A percentile compares a stretch with the other conserved stretches of the same genome.
Evolutionary conservation across 2,113 vertebrate genomes (phyloP).

Genomic region (Alectura lathami): DNA sequence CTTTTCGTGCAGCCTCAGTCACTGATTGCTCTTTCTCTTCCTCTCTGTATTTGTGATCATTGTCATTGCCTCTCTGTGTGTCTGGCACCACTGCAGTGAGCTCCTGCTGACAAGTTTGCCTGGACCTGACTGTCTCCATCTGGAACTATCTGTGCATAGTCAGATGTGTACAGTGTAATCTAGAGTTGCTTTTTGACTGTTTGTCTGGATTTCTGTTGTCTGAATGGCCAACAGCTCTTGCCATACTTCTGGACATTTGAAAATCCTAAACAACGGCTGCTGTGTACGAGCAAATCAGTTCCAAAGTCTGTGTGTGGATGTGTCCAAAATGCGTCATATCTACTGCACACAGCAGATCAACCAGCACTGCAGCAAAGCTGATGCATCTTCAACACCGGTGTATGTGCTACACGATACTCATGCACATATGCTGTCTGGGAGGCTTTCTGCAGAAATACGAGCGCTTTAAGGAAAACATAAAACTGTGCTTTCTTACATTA

Average conservation of each 20-base stretch:
- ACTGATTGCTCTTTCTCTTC: not conserved
- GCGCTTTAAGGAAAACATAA: not conserved
- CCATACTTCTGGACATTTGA: not conserved
- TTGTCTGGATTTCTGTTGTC: not conserved
- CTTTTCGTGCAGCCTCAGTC: not conserved
- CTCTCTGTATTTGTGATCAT: not conserved
- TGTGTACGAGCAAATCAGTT: not conserved
- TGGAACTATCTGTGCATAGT: not conserved
- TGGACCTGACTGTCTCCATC: not conserved
- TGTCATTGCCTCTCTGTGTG: not conserved
- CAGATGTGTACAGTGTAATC: not conserved
- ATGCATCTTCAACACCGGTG: not conserved
- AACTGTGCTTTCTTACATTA: not conserved
- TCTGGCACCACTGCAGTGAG: not conserved
- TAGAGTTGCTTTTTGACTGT: not conserved
- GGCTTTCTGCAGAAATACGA: not conserved
- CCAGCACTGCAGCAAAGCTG: not conserved
- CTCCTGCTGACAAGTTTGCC: not conserved
- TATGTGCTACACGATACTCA: not conserved
- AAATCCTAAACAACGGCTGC: not conserved
- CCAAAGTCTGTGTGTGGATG: not conserved
- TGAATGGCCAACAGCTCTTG: not conserved
- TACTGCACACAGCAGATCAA: not conserved
- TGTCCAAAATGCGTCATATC: not conserved
- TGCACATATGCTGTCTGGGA: not conserved